Evolutionary conservation across 1,140 invertebrate species (phyloP), one percentile per base, ranked within the genome.

Genomic region (Drosophila neocordata): DNA sequence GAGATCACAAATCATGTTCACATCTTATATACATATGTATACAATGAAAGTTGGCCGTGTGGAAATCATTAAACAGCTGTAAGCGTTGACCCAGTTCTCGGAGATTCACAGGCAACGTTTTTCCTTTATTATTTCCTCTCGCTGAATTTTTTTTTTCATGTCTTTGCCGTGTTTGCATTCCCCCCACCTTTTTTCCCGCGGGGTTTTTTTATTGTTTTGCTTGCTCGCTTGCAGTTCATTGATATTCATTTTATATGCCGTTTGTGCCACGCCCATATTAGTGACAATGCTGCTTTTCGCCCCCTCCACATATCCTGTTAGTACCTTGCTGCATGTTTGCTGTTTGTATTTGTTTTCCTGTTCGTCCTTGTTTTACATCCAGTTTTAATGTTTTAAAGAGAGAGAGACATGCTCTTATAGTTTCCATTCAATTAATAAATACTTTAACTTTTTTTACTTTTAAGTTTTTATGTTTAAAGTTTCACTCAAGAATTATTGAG

Each of bases 201-300:
- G 11, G n/a, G n/a, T n/a, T 65, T 70, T 53, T 31, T 55, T 73
- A 24, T 65, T 73, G 60, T 65, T 56, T 58, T 52, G 20, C 53
- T 66, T 38, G 65, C 64, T 66, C 67, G 44, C 53, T 34, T 68
- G 64, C 68, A 76, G 68, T 68, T 76, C 73, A 78, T 78, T 78
- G 76, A 76, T 78, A 78, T 76, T 72, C 76, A 72, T 65, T 67
- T 78, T 67, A 61, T 72, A 67, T 70, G 66, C 67, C 61, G 52
- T 55, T 75, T 48, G 63, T 61, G 68, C 76, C 76, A 78, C 73
- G 69, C 76, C 76, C 73, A 35, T 38, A 34, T 55, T 44, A 71
- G 34, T 24, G n/a, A 15, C 63, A 44, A 13, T 48, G 2, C 2
- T 9, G 9, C 15, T 8, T 5, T 2, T 15, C 7, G 41, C 13